Evolutionary conservation across 2,113 vertebrate species (phyloP).

Genomic region (Alligator mississippiensis): DNA sequence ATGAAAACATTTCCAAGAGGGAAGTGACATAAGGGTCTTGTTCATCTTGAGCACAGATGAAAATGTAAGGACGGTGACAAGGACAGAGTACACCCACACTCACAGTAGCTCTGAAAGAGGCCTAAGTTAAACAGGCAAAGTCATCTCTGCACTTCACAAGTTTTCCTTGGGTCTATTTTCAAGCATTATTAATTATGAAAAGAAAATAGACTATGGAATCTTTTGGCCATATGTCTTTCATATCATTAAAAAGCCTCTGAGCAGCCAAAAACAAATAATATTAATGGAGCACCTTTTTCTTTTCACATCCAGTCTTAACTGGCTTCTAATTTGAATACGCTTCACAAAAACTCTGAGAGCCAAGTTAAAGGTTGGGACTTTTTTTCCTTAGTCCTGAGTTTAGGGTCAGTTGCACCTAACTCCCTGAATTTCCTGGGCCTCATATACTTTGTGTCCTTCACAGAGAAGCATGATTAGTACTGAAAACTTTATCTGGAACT

Average conservation of each 20-base stretch:
- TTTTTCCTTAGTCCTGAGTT: background rate
- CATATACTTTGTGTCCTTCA: background rate
- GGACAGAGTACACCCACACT: background rate
- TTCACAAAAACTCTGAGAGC: background rate
- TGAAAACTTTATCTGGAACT: background rate
- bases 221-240: background rate
- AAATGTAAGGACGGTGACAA: background rate
- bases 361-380: fast-evolving
- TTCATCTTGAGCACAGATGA: background rate
- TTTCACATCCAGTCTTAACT: background rate
- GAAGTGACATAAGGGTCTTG: background rate
- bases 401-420: background rate
- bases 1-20: background rate
- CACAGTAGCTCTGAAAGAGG: background rate
- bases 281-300: background rate
- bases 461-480: background rate
- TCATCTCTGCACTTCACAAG: background rate
- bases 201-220: background rate
- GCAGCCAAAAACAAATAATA: background rate
- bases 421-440: background rate
- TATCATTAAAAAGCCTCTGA: background rate
- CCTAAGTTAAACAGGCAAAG: background rate
- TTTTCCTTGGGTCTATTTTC: background rate
- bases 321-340: background rate
- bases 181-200: background rate